Percentiles rank a stretch among this genome's conserved stretches.
phyloP scores from a whole-genome alignment of 1,140 invertebrate species.

The Phymorhynchus buccinoides region DNA sequence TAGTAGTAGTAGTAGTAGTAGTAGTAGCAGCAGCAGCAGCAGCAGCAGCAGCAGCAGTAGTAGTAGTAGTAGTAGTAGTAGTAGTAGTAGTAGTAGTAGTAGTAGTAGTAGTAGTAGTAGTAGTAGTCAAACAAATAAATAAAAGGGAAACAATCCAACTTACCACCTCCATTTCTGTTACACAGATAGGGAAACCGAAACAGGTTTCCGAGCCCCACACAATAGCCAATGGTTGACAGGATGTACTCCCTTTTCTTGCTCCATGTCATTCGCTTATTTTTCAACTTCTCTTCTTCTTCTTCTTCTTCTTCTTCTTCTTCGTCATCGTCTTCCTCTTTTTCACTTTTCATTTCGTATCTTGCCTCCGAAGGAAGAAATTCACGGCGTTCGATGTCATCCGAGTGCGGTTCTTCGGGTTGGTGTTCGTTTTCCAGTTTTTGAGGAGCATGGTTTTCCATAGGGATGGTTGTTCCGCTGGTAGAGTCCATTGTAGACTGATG shows the following conservation, averaged over 20 bases:
- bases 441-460: no score
- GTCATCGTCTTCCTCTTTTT: no score
- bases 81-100: no score
- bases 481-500: no score
- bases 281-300: not conserved
- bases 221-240: slow-evolving; percentile 72
- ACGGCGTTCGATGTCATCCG: no score
- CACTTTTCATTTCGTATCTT: no score
- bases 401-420: no score
- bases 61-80: no score
- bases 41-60: not conserved
- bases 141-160: not conserved
- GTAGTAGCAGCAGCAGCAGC: slow-evolving; percentile 3
- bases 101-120: not conserved
- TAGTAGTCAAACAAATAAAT: no score
- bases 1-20: not conserved
- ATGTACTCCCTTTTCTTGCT: slow-evolving; percentile 70
- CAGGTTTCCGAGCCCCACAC: slow-evolving; percentile 85
- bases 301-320: not conserved
- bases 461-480: no score
- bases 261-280: slow-evolving; percentile 47
- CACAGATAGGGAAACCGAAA: slow-evolving; percentile 95
- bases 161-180: slow-evolving; percentile 92
- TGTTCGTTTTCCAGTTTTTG: no score
- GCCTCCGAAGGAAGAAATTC: no score